Conservation (phyloP, 2,113 vertebrate genomes). For the Apteryx mantelli region DNA sequence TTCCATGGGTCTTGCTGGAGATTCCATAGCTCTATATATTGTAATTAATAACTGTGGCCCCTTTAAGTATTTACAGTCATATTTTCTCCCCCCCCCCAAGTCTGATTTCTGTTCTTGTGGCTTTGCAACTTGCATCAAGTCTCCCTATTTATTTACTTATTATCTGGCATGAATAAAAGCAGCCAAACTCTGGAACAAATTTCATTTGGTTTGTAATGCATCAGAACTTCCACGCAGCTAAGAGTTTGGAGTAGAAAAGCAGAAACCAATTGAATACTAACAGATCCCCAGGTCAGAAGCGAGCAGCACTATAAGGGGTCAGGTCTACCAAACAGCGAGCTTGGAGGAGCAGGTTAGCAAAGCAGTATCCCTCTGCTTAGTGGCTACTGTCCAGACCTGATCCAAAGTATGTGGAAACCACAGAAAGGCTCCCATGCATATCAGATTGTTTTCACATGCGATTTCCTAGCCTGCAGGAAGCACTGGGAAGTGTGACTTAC, state of each 20-base stretch:
- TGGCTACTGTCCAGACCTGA: not conserved
- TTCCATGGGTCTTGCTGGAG: not conserved
- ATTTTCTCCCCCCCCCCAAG: not conserved
- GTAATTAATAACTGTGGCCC: slow-evolving; percentile 6
- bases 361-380: not conserved
- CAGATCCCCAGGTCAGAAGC: not conserved
- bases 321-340: not conserved
- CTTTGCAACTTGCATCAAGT: not conserved
- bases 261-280: not conserved
- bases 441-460: not conserved
- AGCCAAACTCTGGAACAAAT: slow-evolving; percentile 12
- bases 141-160: not conserved
- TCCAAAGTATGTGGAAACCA: not conserved
- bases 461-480: not conserved
- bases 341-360: not conserved
- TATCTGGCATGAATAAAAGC: slow-evolving; percentile 44
- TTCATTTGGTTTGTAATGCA: not conserved
- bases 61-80: not conserved
- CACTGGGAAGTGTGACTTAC: not conserved
- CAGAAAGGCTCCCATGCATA: not conserved
- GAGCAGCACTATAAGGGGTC: rapidly evolving
- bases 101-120: not conserved
- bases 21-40: not conserved
- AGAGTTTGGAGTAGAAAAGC: not conserved
- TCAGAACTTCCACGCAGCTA: not conserved